A percentile compares a stretch with the other conserved stretches of the same genome.
Conservation (phyloP, 2,113 vertebrate genomes). For the Thalassoma bifasciatum region DNA sequence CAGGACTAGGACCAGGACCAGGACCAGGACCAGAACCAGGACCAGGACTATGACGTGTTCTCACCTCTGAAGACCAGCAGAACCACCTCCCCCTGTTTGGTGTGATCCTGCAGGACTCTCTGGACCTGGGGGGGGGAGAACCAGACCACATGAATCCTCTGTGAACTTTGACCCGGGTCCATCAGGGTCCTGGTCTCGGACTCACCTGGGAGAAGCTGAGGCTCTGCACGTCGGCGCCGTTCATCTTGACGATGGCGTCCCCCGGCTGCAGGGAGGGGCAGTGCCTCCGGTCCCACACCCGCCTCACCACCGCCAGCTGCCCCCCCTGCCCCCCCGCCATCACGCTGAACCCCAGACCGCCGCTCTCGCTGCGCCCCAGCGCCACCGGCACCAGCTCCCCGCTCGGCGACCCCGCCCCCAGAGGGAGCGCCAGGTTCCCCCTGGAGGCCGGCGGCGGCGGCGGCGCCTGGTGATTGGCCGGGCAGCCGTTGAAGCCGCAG, state of each 20-base stretch:
- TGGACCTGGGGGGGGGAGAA: constrained; percentile 75
- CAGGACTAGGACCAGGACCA: no score
- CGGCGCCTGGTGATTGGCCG: constrained; percentile 62
- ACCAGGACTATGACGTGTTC: not conserved
- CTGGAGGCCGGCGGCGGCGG: constrained; percentile 35
- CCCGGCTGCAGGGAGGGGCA: constrained; percentile 81
- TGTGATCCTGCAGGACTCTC: constrained; percentile 84
- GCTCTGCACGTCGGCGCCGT: constrained; percentile 81
- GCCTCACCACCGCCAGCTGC: constrained; percentile 76
- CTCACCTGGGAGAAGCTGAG: constrained; percentile 81
- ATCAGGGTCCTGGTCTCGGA: no score
- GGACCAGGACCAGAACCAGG: no score
- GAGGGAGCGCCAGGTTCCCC: constrained; percentile 53
- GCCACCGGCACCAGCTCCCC: constrained; percentile 82
- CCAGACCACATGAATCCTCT: not conserved
- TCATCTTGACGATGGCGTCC: constrained; percentile 83
- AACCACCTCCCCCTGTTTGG: constrained; percentile 83
- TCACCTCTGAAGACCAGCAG: constrained; percentile 82
- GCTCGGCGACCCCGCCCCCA: not conserved
- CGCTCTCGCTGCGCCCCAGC: constrained; percentile 72
- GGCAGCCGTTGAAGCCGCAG: constrained; percentile 79
- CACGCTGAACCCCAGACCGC: constrained; percentile 82
- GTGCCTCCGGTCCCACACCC: constrained; percentile 82
- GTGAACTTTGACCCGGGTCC: no score
- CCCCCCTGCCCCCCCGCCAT: constrained; percentile 79